These are phyloP conservation scores for Nymphicus hollandicus DNA, from an alignment of 2,113 vertebrate species.

Conservation along the genomic window DNA sequence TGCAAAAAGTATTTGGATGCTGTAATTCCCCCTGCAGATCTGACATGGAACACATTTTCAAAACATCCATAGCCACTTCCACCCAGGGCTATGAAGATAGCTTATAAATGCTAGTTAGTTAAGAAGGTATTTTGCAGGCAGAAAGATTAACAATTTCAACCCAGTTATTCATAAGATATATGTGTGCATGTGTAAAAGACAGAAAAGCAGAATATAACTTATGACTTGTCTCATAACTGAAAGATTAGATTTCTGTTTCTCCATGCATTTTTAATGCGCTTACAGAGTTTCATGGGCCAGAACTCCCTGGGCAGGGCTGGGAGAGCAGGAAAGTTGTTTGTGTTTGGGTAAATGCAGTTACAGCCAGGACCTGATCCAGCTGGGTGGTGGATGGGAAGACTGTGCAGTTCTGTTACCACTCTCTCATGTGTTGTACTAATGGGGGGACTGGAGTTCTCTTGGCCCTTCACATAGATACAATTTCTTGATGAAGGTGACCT, in stretches of 20 bases:
- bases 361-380: neutral
- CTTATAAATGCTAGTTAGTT: neutral
- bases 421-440: fast-evolving
- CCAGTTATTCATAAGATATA: neutral
- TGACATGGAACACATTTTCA: neutral
- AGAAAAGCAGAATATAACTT: neutral
- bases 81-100: neutral
- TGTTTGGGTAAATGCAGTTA: neutral
- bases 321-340: neutral
- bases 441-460: neutral
- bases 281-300: neutral
- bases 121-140: neutral
- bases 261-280: neutral
- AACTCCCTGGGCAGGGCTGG: neutral
- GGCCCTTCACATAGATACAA: fast-evolving
- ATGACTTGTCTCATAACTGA: neutral
- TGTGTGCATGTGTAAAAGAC: neutral
- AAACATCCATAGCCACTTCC: neutral
- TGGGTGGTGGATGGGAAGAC: too few species aligned
- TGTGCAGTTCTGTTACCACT: fast-evolving
- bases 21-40: neutral
- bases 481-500: neutral
- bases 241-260: neutral
- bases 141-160: neutral
- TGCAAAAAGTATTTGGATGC: neutral